phyloP scores from a whole-genome alignment of 2,888 invertebrate species.

The Dynastes maya region DNA sequence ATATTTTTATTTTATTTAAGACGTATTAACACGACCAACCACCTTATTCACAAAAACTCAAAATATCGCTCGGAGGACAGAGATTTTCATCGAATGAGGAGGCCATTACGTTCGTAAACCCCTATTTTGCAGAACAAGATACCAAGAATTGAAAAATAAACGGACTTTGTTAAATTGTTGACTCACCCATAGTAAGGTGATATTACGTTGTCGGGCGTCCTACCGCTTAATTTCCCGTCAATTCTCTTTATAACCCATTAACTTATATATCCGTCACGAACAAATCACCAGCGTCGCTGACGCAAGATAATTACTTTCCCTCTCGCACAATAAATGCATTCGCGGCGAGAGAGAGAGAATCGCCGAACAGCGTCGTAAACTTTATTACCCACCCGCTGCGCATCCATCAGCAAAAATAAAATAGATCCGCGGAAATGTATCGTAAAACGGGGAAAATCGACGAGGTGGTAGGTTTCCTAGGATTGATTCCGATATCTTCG shows the following conservation, averaged over 20 bases:
- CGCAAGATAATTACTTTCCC: slow-evolving; percentile 34
- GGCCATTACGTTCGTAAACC: too few relatives aligned
- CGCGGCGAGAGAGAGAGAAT: not conserved
- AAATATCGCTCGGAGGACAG: too few relatives aligned
- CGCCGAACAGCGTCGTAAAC: slow-evolving; percentile 26
- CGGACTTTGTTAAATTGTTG: too few relatives aligned
- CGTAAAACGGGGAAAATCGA: slow-evolving; percentile 35
- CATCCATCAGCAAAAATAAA: slow-evolving; percentile 29
- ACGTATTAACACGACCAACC: too few relatives aligned
- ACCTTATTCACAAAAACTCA: too few relatives aligned
- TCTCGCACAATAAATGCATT: slow-evolving; percentile 3
- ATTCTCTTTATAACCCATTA: not conserved
- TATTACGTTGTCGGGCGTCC: not conserved
- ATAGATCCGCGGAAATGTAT: slow-evolving; percentile 35
- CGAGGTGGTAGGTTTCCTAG: not conserved
- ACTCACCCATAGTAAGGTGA: too few relatives aligned
- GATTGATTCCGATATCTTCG: slow-evolving; percentile 38
- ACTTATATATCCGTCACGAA: not conserved
- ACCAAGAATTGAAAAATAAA: too few relatives aligned
- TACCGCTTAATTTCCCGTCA: not conserved
- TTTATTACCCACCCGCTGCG: slow-evolving; percentile 17
- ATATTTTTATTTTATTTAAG: too few relatives aligned
- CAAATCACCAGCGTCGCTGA: not conserved
- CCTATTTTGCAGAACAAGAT: too few relatives aligned
- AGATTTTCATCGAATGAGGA: too few relatives aligned